A percentile compares a stretch with the other conserved stretches of the same genome.
These are phyloP conservation scores for Lasaia peninsularis DNA, from an alignment of 1,140 invertebrate species.

Conservation along the genomic window DNA sequence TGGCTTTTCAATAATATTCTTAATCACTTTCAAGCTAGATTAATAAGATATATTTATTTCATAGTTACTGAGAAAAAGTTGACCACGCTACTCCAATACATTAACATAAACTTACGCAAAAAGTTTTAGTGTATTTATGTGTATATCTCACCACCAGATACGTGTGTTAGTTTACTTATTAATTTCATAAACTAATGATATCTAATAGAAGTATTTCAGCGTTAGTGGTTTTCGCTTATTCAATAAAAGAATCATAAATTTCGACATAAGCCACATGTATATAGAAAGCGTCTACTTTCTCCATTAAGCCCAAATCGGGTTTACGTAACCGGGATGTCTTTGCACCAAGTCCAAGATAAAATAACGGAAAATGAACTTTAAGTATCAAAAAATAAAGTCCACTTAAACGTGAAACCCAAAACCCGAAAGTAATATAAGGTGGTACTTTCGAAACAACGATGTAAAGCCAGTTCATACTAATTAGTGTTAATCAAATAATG, in stretches of 20 bases:
- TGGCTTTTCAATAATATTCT: too few species aligned
- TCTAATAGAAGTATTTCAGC: background rate
- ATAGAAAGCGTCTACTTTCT: constrained; percentile 54
- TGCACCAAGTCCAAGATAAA: constrained; percentile 18
- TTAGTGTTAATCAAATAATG: constrained; percentile 75
- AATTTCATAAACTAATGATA: too few species aligned
- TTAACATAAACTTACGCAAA: too few species aligned
- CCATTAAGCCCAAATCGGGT: constrained; percentile 39
- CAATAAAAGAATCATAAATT: constrained; percentile 21
- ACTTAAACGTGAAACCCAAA: background rate
- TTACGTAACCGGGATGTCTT: constrained; percentile 33
- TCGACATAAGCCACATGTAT: constrained; percentile 23
- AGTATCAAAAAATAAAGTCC: constrained; percentile 14
- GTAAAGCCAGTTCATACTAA: constrained; percentile 60
- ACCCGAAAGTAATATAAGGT: constrained; percentile 16
- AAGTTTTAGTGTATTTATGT: too few species aligned
- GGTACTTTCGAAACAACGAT: constrained; percentile 44
- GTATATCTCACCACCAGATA: too few species aligned
- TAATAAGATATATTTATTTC: too few species aligned
- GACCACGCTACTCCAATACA: too few species aligned
- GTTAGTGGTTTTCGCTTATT: background rate
- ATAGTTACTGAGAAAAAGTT: too few species aligned
- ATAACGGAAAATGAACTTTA: constrained; percentile 27
- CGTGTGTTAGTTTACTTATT: too few species aligned
- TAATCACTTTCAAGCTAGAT: too few species aligned